phyloP scores from a whole-genome alignment of 2,888 invertebrate species.

The Prosopocoilus inquinatus region DNA sequence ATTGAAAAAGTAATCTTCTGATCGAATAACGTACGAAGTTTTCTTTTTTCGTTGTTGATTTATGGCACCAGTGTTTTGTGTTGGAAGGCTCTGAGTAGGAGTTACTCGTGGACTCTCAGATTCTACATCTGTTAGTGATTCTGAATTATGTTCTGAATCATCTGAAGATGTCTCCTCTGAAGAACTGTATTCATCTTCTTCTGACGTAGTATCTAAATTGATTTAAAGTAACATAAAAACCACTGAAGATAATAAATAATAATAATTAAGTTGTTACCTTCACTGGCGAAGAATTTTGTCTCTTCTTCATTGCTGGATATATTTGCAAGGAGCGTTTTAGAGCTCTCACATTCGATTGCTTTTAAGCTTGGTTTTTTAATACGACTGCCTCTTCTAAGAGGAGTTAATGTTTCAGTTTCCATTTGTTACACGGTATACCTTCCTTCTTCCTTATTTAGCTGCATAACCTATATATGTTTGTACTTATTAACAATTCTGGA shows the following conservation, averaged over 20 bases:
- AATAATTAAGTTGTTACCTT: too few species aligned
- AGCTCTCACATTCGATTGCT: conserved; percentile 2
- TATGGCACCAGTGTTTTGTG: conserved; percentile 27
- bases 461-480: too few species aligned
- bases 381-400: conserved; percentile 8
- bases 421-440: too few species aligned
- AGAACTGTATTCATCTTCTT: conserved; percentile 24
- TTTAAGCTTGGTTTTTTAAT: conserved; percentile 10
- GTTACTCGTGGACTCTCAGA: neutral
- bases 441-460: too few species aligned
- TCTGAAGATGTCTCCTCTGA: conserved; percentile 44
- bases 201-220: conserved; percentile 17
- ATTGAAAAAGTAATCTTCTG: conserved; percentile 69
- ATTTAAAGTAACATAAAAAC: too few species aligned
- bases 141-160: conserved; percentile 4
- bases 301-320: too few species aligned
- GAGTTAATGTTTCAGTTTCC: neutral
- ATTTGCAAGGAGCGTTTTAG: too few species aligned
- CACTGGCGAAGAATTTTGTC: too few species aligned
- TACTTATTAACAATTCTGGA: too few species aligned
- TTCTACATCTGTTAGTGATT: too few species aligned
- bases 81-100: conserved; percentile 1
- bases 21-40: conserved; percentile 58
- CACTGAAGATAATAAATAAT: too few species aligned
- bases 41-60: conserved; percentile 37